Conservation (phyloP, 2,888 invertebrate genomes). For the Molanna angustata region DNA sequence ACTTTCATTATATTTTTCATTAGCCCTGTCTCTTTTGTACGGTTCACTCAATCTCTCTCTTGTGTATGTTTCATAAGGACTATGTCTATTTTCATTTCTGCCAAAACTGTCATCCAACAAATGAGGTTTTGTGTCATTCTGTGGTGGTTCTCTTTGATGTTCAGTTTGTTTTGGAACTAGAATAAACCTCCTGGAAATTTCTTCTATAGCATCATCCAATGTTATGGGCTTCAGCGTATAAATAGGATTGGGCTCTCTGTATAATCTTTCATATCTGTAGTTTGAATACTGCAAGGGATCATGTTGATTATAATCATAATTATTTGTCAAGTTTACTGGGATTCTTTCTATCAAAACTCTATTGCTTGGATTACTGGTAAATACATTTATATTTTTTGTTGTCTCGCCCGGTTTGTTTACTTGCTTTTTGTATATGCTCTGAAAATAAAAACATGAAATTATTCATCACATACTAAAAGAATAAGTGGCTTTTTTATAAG, state of each 20-base stretch:
- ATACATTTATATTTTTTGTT: slow-evolving; percentile 1
- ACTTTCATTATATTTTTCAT: too few species aligned
- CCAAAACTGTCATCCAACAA: not conserved
- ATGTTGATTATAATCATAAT: slow-evolving; percentile 8
- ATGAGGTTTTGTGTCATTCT: not conserved
- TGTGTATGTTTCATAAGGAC: too few species aligned
- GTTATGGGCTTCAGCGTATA: slow-evolving; percentile 24
- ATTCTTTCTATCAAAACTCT: slow-evolving; percentile 13
- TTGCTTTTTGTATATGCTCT: slow-evolving; percentile 23
- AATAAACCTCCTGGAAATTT: slow-evolving; percentile 28
- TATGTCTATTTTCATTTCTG: too few species aligned
- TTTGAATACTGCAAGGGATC: slow-evolving; percentile 17
- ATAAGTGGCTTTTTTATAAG: too few species aligned
- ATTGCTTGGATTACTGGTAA: not conserved
- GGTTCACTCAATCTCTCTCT: too few species aligned
- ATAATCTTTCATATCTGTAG: slow-evolving; percentile 18
- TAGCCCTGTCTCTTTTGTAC: too few species aligned
- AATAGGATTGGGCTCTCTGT: slow-evolving; percentile 18
- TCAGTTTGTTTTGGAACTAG: slow-evolving; percentile 25
- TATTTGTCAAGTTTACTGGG: slow-evolving; percentile 8
- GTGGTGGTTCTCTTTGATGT: not conserved
- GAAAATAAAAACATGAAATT: slow-evolving; percentile 8
- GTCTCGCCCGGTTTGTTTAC: slow-evolving; percentile 6
- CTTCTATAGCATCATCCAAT: slow-evolving; percentile 31
- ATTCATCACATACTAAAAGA: too few species aligned